These are phyloP conservation scores for Scaptomyza hsui DNA, from an alignment of 1,140 invertebrate genomes.

Conservation along the genomic window DNA sequence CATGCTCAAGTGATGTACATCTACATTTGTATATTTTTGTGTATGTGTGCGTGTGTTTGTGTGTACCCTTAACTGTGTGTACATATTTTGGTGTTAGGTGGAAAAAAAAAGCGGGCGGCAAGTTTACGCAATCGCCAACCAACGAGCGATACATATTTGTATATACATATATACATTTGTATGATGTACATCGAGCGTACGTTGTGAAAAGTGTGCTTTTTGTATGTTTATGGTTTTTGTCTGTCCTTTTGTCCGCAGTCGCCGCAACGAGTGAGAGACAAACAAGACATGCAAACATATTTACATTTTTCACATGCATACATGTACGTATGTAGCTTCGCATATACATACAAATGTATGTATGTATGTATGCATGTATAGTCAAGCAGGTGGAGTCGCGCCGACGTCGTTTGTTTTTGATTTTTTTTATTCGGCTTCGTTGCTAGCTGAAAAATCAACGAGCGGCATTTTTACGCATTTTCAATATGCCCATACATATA, in stretches of 20 bases:
- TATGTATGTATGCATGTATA: conserved; percentile 36
- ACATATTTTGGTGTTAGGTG: conserved; percentile 80
- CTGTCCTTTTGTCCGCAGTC: conserved; percentile 50
- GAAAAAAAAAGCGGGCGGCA: conserved; percentile 81
- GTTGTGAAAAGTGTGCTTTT: conserved; percentile 80
- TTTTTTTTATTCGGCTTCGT: conserved; percentile 43
- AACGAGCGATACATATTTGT: conserved; percentile 37
- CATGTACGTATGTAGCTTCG: conserved; percentile 15
- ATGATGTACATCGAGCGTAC: conserved; percentile 40
- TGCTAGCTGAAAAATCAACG: conserved; percentile 80
- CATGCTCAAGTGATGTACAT: conserved; percentile 55
- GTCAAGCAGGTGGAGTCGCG: conserved; percentile 73
- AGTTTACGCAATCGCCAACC: conserved; percentile 76
- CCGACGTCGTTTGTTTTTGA: conserved; percentile 56
- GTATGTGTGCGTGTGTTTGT: conserved; percentile 29
- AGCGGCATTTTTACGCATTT: conserved; percentile 82
- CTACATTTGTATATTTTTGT: conserved; percentile 3
- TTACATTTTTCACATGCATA: conserved; percentile 42
- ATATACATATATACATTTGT: conserved; percentile 22
- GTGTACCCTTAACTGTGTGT: conserved; percentile 70
- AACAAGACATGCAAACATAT: conserved; percentile 58
- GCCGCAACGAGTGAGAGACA: conserved; percentile 62
- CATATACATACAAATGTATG: conserved; percentile 26
- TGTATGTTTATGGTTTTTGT: conserved; percentile 67
- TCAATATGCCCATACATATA: conserved; percentile 58